Conservation (phyloP, 2,113 vertebrate genomes). For the Phrynocephalus versicolor region DNA sequence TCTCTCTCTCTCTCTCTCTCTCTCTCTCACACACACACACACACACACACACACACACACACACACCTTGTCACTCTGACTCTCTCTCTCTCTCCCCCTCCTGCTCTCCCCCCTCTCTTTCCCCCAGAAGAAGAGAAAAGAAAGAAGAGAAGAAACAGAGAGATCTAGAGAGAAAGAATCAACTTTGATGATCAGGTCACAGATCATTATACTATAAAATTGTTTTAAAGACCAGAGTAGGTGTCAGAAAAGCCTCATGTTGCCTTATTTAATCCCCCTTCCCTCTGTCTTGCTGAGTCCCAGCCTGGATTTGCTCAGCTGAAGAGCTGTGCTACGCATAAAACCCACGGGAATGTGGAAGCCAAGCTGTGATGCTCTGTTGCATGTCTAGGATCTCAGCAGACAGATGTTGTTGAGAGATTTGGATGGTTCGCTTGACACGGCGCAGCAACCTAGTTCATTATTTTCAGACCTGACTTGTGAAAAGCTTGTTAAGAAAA, state of each 20-base stretch:
- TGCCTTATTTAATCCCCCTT: neutral
- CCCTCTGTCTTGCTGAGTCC: neutral
- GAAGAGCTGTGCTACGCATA: neutral
- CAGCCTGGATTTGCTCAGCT: conserved; percentile 2
- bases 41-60: no score
- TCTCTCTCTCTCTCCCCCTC: neutral
- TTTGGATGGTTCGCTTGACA: conserved; percentile 20
- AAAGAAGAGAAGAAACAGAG: neutral
- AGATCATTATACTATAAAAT: neutral
- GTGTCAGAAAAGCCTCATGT: neutral
- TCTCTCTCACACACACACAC: no score
- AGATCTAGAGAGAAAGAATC: no score
- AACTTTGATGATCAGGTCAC: neutral
- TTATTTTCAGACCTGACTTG: neutral
- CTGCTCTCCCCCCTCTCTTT: no score
- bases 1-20: no score
- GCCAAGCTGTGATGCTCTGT: neutral
- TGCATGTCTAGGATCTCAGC: neutral
- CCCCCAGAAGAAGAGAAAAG: no score
- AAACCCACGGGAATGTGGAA: neutral
- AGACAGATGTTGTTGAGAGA: neutral
- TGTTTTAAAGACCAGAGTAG: neutral
- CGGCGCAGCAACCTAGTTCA: neutral
- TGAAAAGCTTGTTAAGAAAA: conserved; percentile 4
- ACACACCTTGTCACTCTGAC: no score